phyloP scores from a whole-genome alignment of 2,797 vertebrate species.

The Enteromius viviparus region DNA sequence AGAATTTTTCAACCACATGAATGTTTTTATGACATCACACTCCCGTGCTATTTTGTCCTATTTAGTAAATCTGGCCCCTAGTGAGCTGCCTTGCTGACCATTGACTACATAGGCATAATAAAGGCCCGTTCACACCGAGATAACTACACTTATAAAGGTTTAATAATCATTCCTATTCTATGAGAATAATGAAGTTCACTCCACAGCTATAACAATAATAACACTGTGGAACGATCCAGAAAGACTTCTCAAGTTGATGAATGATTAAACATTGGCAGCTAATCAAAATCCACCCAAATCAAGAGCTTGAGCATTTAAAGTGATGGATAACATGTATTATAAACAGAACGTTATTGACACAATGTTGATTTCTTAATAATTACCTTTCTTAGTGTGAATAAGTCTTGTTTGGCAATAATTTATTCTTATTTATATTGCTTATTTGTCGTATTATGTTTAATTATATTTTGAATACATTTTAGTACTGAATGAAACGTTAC shows the following conservation, averaged over 20 bases:
- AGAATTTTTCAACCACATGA: neutral
- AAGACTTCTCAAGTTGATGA: neutral
- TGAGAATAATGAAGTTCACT: neutral
- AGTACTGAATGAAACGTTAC: neutral
- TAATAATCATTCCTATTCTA: neutral
- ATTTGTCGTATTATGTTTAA: neutral
- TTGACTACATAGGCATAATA: neutral
- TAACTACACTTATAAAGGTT: neutral
- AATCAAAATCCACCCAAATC: neutral
- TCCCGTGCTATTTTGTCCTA: neutral
- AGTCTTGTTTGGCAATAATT: neutral
- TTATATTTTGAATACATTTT: neutral
- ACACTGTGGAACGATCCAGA: neutral
- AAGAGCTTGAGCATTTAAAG: neutral
- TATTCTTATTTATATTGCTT: too few species aligned
- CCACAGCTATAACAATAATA: neutral
- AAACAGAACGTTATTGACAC: neutral
- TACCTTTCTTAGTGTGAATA: neutral
- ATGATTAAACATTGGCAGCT: neutral
- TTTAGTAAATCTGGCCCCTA: neutral
- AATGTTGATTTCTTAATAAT: neutral
- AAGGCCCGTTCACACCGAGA: neutral
- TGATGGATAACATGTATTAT: neutral
- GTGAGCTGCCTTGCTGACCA: neutral
- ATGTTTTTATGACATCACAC: neutral